A percentile compares a stretch with the other conserved stretches of the same genome.
phyloP scores from a whole-genome alignment of 1,140 invertebrate genomes.

The Eulimnadia texana region DNA sequence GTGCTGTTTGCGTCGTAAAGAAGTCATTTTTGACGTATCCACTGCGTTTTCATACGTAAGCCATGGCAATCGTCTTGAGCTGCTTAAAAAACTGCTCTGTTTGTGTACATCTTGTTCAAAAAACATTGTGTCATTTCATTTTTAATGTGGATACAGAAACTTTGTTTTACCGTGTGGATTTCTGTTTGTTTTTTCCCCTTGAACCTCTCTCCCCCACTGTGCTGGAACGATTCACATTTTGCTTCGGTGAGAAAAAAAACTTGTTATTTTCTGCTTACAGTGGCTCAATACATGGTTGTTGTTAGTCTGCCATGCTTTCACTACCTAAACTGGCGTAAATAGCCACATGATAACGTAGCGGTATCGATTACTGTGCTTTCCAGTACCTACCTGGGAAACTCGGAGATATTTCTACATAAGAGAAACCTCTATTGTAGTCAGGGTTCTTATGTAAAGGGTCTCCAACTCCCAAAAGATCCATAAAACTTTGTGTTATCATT shows the following conservation, averaged over 20 bases:
- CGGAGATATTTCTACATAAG: no score
- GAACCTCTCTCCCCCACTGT: background rate
- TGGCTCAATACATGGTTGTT: background rate
- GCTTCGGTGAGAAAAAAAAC: background rate
- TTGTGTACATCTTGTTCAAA: no score
- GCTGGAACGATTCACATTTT: background rate
- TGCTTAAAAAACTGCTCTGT: background rate
- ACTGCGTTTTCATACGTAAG: background rate
- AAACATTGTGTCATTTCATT: no score
- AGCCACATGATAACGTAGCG: no score
- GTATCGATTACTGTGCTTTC: no score
- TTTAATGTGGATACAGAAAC: background rate
- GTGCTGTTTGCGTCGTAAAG: background rate
- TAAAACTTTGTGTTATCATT: no score
- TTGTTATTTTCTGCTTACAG: background rate
- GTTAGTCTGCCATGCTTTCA: no score
- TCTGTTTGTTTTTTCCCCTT: background rate
- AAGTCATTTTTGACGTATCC: background rate
- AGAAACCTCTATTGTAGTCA: no score
- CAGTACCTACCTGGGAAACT: no score
- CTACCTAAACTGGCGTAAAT: no score
- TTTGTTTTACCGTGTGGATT: background rate
- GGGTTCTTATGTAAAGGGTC: no score
- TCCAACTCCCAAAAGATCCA: no score
- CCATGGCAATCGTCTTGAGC: background rate